Evolutionary conservation across 2,888 invertebrate genomes (phyloP), one percentile per base, ranked within the genome.

Genomic region (Tineola bisselliella): DNA sequence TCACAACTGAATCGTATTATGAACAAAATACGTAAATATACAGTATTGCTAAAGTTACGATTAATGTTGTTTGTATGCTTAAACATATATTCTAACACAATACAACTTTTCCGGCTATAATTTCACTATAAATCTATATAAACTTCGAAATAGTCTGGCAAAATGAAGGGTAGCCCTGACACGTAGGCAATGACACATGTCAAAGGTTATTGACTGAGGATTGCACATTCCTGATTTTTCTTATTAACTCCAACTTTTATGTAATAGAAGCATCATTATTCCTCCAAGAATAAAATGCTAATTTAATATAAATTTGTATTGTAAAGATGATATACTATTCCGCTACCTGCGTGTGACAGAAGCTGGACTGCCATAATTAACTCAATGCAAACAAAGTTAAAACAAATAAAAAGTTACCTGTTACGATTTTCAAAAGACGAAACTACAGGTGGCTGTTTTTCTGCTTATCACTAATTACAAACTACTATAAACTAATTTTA

Each of bases 121-220:
- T 48, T 48, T 10, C 48, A 48, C 48, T 13, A 17, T 48, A 48
- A 48, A 48, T 61, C 59, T 59, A 25, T 59, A 48, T 59, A 43
- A 59, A 63, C 56, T 62, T 62, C 33, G 59, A 58, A 43, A 59
- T 33, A 13, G 44, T 30, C 17, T 19, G 11, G 13, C 44, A 33
- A 48, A 58, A 58, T 58, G 58, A 58, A 58, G 58, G 58, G 58
- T 33, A 58, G 33, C n/a, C 63, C 74, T 78, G 87, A 87, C 87
- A 87, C 87, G 87, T 87, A 87, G 79, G 87, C 87, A 87, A 72
- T 86, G 87, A 87, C 87, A 87, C 82, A 87, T 87, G 87, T 87
- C 87, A 87, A 84, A 87, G 87, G 86, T 84, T 87, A 87, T 77
- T 84, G 84, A 83, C 83, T 84, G 80, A 10, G 10, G 15, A 48